Conservation (phyloP, 2,113 vertebrate species). For the Clarias gariepinus region DNA sequence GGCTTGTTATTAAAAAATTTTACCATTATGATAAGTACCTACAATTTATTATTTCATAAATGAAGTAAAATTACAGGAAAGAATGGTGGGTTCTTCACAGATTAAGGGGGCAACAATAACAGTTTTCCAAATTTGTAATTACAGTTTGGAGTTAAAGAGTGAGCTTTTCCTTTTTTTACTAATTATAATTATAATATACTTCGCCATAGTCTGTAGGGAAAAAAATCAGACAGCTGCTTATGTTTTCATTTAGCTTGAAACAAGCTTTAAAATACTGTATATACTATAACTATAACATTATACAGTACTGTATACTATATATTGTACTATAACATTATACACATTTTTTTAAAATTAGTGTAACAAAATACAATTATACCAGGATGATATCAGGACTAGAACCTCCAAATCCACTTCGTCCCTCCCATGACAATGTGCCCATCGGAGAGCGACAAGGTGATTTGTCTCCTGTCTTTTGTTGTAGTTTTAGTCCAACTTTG, state of each 20-base stretch:
- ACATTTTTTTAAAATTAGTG: neutral
- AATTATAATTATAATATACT: neutral
- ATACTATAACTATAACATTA: too few relatives aligned
- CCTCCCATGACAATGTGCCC: constrained; percentile 75
- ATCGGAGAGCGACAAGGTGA: constrained; percentile 79
- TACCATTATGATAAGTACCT: neutral
- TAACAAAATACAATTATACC: constrained; percentile 69
- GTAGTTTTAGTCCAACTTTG: constrained; percentile 88
- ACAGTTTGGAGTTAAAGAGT: neutral
- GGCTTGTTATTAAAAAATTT: neutral
- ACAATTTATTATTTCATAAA: neutral
- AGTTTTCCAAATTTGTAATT: neutral
- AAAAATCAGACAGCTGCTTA: neutral
- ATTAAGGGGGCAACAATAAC: neutral
- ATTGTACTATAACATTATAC: neutral
- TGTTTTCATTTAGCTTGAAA: neutral
- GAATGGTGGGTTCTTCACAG: neutral
- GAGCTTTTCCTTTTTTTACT: neutral
- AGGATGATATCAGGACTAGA: constrained; percentile 84
- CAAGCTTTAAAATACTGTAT: too few relatives aligned
- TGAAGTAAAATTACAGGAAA: neutral
- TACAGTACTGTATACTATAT: too few relatives aligned
- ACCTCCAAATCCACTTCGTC: constrained; percentile 65
- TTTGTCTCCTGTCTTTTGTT: constrained; percentile 81
- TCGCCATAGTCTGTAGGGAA: neutral